Base-by-base conservation (phyloP, 2,113 vertebrate genomes). In the Rhipidura dahli region DNA sequence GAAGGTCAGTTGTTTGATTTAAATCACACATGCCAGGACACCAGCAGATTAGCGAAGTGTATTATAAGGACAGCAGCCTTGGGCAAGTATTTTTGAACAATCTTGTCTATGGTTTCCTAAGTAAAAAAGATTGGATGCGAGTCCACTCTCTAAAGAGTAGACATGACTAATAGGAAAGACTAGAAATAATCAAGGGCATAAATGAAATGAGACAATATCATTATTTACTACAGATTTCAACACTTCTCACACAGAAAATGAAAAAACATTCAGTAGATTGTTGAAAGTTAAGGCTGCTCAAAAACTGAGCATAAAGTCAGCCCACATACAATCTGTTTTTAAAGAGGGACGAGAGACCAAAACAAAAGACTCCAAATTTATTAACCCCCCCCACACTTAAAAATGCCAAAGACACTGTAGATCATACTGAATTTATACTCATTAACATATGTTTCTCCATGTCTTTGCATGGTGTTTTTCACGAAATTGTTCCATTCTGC, bases 321-420 rank as follows among this genome's bases (percentile, higher is more conserved):
- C 76, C 91, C 91, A 94, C 90, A 63, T 31, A 53, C 83, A 96
- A 92, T 81, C 93, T 95, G 93, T 66, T 75, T 87, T 59, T 77
- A 64, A 86, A 63, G 42, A 75, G 15, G 11, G 33, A 59, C 11
- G 35, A 77, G 31, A 90, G 59, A 69, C 23, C 45, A 72, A 65
- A 72, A 1, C 13, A 87, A 85, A 88, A 61, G 79, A 5, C 28
- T 30, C 30, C 21, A 39, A 53, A 61, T 50, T 90, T 80, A 65
- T 80, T 85, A 10, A 26, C 3, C 0, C 2, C 11, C n/a, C 11
- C 23, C 44, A 26, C 27, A 26, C 27, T 37, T 24, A 27, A 78
- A 96, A 93, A 85, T 39, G 42, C 26, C 42, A 81, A 57, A 93
- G 60, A 45, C 19, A 26, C 30, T 40, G 19, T 26, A 63, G 26